Evolutionary conservation across 2,113 vertebrate species (phyloP), one percentile per base, ranked within the genome.

Genomic region (Pao palembangensis): DNA sequence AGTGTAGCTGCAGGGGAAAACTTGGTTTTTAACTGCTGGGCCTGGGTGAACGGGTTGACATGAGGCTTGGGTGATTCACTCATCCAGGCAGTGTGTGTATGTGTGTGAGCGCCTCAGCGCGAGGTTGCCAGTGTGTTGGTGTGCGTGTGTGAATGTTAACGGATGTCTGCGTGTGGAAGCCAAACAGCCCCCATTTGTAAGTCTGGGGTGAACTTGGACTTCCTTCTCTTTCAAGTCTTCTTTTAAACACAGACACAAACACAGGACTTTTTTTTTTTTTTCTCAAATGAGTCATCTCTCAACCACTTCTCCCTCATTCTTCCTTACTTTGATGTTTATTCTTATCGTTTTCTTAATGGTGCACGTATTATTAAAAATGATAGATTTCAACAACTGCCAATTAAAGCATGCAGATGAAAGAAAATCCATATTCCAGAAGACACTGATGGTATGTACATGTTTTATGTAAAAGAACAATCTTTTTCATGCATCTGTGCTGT

Each of bases 181-280:
- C 61, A 83, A 78, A 75, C 79, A 80, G 67, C 58, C 75, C 73
- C 70, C 74, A 57, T 79, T 38, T 61, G 76, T 84, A 76, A 78
- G 71, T 76, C 71, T 66, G 81, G 61, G 67, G 73, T 71, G 71
- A 80, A 85, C 79, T 77, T 82, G 61, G 67, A 75, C 69, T 83
- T 85, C 75, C 73, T 70, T 53, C 6, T 23, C 76, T 82, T 83
- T 83, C 61, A 78, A 73, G 63, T 71, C 23, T 47, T 73, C 51
- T 54, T 68, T 62, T 68, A 28, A 53, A 58, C 59, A 49, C 57
- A 71, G 64, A 78, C 10, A 13, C 67, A 71, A 66, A 69, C 63
- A 69, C 34, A 17, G 62, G 66, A 69, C 53, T 13, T 55, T 75
- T 67, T 28, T 42, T 57, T 7, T 12, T 38, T 38, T 38, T 38